Evolutionary conservation across 1,140 invertebrate species (phyloP).

Genomic region (Papilio polyxenes): DNA sequence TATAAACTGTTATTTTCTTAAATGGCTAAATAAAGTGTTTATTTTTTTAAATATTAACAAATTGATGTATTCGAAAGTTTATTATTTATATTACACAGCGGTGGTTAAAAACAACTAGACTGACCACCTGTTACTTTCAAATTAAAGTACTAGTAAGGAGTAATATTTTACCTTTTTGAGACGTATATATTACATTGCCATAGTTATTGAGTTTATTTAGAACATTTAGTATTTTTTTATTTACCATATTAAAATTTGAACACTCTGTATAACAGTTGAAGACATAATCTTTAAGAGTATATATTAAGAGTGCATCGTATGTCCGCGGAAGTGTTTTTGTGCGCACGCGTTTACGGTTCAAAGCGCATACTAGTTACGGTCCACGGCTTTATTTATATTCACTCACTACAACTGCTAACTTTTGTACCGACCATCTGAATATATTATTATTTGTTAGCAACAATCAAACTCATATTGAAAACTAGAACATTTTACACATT

Average conservation of each 20-base stretch:
- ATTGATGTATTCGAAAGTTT: too few species aligned
- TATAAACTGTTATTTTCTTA: too few species aligned
- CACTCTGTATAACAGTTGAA: background rate
- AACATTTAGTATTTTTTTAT: too few species aligned
- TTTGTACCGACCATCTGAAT: slow-evolving; percentile 18
- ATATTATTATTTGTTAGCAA: background rate
- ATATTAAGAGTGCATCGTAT: slow-evolving; percentile 38
- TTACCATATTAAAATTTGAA: background rate
- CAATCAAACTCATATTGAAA: background rate
- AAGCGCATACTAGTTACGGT: slow-evolving; percentile 37
- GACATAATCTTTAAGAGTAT: slow-evolving; percentile 22
- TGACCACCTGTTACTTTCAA: too few species aligned
- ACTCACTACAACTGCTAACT: slow-evolving; percentile 30
- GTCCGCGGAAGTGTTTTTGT: slow-evolving; percentile 39
- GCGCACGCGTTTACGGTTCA: slow-evolving; percentile 38
- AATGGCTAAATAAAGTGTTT: too few species aligned
- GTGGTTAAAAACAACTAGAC: too few species aligned
- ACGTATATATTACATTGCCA: too few species aligned
- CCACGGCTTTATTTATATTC: slow-evolving; percentile 34
- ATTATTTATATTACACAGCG: too few species aligned
- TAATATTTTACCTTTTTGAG: too few species aligned
- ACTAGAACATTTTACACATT: background rate
- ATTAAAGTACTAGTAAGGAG: too few species aligned
- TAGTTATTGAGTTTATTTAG: too few species aligned
- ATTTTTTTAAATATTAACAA: too few species aligned